phyloP scores from a whole-genome alignment of 2,888 invertebrate species.

The Sarcophaga subvicina region DNA sequence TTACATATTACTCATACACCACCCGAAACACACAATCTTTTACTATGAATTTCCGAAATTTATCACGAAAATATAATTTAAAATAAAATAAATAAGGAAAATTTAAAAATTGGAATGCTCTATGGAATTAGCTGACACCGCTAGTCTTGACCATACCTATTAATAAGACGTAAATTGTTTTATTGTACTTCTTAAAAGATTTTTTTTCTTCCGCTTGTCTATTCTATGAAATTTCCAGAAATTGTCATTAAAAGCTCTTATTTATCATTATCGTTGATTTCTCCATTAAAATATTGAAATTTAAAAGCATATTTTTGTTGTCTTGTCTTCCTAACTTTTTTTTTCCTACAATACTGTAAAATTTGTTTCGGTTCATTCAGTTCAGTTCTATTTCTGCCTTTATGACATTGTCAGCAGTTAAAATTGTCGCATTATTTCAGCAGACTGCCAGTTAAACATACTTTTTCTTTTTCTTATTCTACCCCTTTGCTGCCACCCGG shows the following conservation, averaged over 20 bases:
- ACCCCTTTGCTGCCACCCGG: not conserved
- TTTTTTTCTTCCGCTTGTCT: not conserved
- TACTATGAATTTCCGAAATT: no score
- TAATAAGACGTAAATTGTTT: not conserved
- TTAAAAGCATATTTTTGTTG: not conserved
- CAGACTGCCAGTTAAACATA: constrained; percentile 15
- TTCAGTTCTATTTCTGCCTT: constrained; percentile 16
- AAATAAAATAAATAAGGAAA: no score
- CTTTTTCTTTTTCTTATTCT: constrained; percentile 1
- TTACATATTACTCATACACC: no score
- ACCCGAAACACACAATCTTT: no score
- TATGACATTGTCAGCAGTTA: constrained; percentile 59
- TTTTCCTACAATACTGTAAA: constrained; percentile 40
- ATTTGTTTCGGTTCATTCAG: constrained; percentile 6
- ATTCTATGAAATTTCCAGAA: not conserved
- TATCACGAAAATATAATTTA: no score
- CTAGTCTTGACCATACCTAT: not conserved
- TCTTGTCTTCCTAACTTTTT: not conserved
- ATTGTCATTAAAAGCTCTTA: not conserved
- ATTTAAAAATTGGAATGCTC: no score
- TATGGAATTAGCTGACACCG: no score
- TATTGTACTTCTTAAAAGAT: not conserved
- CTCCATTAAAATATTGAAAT: no score
- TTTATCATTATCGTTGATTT: no score
- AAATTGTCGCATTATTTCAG: constrained; percentile 53